Percentiles rank a stretch among this genome's conserved stretches.
These are phyloP conservation scores for Lemur catta DNA, from an alignment of 2,797 vertebrate genomes.

Conservation along the genomic window DNA sequence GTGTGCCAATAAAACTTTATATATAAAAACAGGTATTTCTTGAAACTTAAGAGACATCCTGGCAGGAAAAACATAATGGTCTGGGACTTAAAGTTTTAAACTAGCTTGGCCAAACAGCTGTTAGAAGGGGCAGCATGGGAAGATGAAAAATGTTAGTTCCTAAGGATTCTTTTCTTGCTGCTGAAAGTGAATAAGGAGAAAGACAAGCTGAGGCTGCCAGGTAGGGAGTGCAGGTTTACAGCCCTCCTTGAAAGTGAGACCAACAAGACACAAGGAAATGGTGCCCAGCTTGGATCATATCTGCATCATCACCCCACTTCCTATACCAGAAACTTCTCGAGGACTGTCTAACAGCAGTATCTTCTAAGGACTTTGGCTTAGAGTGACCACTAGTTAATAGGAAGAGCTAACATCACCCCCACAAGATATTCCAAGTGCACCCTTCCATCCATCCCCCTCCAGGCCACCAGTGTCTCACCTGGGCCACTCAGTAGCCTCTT, in stretches of 20 bases:
- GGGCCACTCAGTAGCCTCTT: neutral
- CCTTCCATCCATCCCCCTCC: neutral
- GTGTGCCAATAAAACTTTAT: neutral
- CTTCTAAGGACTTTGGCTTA: neutral
- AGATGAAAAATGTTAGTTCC: neutral
- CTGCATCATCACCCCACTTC: neutral
- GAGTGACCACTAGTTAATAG: neutral
- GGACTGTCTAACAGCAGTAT: neutral
- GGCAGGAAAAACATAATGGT: neutral
- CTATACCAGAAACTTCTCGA: neutral
- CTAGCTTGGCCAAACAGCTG: neutral
- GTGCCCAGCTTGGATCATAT: accelerated
- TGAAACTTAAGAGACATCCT: neutral
- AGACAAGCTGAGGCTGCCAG: neutral
- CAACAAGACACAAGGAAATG: neutral
- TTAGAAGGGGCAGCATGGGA: neutral
- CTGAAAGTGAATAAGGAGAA: neutral
- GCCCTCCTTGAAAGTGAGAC: neutral
- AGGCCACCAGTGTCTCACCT: neutral
- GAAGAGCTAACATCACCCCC: neutral
- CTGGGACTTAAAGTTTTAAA: neutral
- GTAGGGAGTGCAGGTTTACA: neutral
- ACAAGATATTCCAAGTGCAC: too few relatives aligned
- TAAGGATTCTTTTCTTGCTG: neutral
- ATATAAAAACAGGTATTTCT: neutral